Percentiles rank a stretch among this genome's conserved stretches.
phyloP scores from a whole-genome alignment of 2,797 vertebrate species.

The Peromyscus melanophrys region DNA sequence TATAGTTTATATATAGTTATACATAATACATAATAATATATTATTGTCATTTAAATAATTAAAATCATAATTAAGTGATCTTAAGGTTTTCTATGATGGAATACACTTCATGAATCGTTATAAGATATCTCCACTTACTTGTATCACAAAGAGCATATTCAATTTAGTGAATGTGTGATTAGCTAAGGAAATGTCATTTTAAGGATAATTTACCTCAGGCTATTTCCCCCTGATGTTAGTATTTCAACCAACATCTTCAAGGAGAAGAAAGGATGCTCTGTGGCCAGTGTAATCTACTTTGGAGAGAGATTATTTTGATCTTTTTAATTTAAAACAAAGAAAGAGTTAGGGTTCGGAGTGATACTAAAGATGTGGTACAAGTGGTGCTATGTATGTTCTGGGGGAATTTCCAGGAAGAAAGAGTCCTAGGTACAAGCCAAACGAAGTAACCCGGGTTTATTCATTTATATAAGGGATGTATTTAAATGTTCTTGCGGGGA shows the following conservation, averaged over 20 bases:
- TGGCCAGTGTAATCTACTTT: constrained; percentile 63
- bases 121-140: constrained; percentile 66
- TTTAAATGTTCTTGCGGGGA: constrained; percentile 16
- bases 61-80: constrained; percentile 56
- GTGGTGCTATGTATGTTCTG: neutral
- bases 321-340: constrained; percentile 58
- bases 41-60: neutral
- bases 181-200: constrained; percentile 66
- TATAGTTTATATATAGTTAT: neutral
- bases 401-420: constrained; percentile 60
- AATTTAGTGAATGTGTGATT: constrained; percentile 71
- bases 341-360: neutral
- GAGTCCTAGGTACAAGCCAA: neutral
- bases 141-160: constrained; percentile 54
- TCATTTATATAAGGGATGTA: neutral
- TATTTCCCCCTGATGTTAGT: constrained; percentile 62
- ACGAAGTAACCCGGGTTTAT: neutral
- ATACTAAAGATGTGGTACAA: neutral
- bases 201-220: constrained; percentile 71
- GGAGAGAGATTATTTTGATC: neutral
- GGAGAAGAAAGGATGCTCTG: constrained; percentile 31
- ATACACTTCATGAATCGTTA: constrained; percentile 49
- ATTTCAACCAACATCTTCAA: constrained; percentile 57
- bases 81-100: constrained; percentile 59
- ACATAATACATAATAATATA: neutral